These are phyloP conservation scores for Hydropsyche tenuis DNA, from an alignment of 1,140 invertebrate genomes.

Conservation along the genomic window DNA sequence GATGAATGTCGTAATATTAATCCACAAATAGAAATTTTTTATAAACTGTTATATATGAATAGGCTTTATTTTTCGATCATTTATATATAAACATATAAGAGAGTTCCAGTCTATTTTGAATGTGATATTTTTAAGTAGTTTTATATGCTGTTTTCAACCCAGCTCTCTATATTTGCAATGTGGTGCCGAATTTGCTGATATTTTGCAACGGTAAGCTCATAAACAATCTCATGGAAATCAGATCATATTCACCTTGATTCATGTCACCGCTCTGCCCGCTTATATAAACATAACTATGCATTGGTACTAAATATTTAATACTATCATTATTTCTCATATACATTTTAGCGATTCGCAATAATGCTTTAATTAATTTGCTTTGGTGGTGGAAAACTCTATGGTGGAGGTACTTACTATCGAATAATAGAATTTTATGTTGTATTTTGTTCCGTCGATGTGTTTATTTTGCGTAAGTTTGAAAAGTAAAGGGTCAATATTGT, in stretches of 20 bases:
- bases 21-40: neutral
- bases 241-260: neutral
- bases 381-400: too few species aligned
- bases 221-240: neutral
- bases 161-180: conserved; percentile 12
- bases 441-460: too few species aligned
- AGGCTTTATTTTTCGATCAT: neutral
- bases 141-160: neutral
- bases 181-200: conserved; percentile 26
- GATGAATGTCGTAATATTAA: conserved; percentile 25
- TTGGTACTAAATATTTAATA: too few species aligned
- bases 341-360: too few species aligned
- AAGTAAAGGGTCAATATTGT: too few species aligned
- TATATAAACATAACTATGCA: too few species aligned
- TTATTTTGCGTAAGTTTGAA: too few species aligned
- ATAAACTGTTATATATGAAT: neutral
- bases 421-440: too few species aligned
- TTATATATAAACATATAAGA: neutral
- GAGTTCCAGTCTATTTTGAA: conserved; percentile 10
- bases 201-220: conserved; percentile 8
- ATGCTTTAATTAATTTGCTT: too few species aligned
- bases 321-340: too few species aligned
- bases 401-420: too few species aligned
- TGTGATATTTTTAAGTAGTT: conserved; percentile 16
- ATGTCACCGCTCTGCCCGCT: neutral